Percentiles rank a stretch among this genome's conserved stretches.
These are phyloP conservation scores for Phengaris arion DNA, from an alignment of 2,888 invertebrate genomes.

Conservation along the genomic window DNA sequence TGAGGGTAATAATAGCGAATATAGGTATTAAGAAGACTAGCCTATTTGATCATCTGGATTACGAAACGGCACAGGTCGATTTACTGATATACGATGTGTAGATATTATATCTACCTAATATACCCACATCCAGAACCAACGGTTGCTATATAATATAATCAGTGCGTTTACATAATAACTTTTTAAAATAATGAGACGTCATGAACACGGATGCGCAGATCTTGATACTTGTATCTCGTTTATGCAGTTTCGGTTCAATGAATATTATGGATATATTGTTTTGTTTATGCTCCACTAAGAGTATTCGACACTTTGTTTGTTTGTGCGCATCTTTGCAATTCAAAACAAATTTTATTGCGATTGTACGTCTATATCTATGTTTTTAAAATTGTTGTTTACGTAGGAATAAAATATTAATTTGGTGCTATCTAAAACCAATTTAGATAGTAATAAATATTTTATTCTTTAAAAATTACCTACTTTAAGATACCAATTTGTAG, in stretches of 20 bases:
- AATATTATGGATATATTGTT: not conserved
- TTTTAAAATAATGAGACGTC: conserved; percentile 7
- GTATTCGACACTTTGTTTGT: conserved; percentile 12
- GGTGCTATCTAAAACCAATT: too few species aligned
- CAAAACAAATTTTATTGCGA: not conserved
- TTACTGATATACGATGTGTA: too few species aligned
- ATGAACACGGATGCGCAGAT: conserved; percentile 7
- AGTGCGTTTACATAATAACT: not conserved
- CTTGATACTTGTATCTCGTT: not conserved
- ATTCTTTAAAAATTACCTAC: too few species aligned
- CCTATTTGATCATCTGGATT: too few species aligned
- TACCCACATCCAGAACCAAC: too few species aligned
- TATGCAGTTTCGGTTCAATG: conserved; percentile 9
- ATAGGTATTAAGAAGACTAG: too few species aligned
- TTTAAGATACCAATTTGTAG: too few species aligned
- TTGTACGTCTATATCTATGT: not conserved
- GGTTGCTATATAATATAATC: too few species aligned
- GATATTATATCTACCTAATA: too few species aligned
- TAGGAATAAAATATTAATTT: too few species aligned
- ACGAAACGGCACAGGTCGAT: too few species aligned
- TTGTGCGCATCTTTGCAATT: conserved; percentile 10
- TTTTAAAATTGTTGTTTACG: not conserved
- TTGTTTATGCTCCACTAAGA: conserved; percentile 3
- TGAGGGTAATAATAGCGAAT: too few species aligned
- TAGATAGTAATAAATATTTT: not conserved